Conservation (phyloP, 2,797 vertebrate species). For the Scarus forsteni region DNA sequence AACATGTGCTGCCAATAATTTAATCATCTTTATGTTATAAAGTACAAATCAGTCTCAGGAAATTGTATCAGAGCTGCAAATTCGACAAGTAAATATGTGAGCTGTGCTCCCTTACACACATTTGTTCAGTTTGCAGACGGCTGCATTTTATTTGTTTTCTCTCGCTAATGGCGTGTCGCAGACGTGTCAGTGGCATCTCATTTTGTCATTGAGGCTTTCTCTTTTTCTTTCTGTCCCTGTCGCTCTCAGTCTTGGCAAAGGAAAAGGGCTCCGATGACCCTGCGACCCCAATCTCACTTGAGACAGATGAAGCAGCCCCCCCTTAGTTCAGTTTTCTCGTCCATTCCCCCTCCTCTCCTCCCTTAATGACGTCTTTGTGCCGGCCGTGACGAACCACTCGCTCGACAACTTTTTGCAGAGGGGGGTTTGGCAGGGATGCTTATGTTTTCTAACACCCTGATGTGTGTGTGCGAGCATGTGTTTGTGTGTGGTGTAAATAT, state of each 20-base stretch:
- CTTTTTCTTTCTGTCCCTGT: conserved; percentile 35
- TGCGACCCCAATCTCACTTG: conserved; percentile 82
- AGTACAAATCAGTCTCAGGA: conserved; percentile 39
- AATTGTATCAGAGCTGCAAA: conserved; percentile 42
- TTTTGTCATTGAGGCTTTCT: conserved; percentile 68
- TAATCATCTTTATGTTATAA: conserved; percentile 9
- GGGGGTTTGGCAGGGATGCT: not conserved
- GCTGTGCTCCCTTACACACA: conserved; percentile 36
- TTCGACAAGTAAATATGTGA: conserved; percentile 42
- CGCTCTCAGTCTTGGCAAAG: conserved; percentile 63
- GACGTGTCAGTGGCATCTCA: conserved; percentile 67
- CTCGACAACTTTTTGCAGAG: conserved; percentile 64
- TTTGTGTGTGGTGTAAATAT: conserved; percentile 69
- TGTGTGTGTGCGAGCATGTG: conserved; percentile 13
- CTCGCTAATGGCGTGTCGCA: conserved; percentile 68
- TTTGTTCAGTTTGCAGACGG: conserved; percentile 64
- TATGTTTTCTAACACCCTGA: conserved; percentile 23
- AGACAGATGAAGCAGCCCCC: conserved; percentile 80
- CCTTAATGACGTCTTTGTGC: conserved; percentile 72
- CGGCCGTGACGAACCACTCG: conserved; percentile 62
- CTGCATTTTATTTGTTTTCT: conserved; percentile 78
- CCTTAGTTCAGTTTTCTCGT: conserved; percentile 7
- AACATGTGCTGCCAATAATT: no score
- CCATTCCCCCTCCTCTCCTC: conserved; percentile 36
- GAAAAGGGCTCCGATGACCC: conserved; percentile 76